Conservation (phyloP, 2,113 vertebrate genomes). For the Ploceus nigricollis region DNA sequence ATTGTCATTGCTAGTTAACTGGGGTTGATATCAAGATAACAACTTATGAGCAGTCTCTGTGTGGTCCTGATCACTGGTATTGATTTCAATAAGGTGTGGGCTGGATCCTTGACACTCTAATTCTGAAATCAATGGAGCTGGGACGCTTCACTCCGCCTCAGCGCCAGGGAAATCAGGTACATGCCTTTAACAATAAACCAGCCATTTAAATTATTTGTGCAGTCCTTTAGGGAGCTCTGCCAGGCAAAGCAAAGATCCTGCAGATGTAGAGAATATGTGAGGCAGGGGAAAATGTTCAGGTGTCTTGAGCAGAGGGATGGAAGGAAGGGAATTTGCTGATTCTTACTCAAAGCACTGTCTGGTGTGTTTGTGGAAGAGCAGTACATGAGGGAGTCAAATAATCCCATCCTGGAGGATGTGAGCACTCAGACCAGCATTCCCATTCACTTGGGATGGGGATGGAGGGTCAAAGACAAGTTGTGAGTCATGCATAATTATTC, state of each 20-base stretch:
- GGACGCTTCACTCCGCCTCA: neutral
- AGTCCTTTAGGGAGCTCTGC: neutral
- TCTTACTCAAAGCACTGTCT: neutral
- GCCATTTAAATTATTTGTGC: constrained; percentile 18
- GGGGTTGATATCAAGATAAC: constrained; percentile 41
- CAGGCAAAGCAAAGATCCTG: neutral
- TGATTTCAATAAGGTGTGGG: constrained; percentile 50
- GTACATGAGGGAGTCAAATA: too few relatives aligned
- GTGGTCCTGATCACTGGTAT: constrained; percentile 53
- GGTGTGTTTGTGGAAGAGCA: neutral
- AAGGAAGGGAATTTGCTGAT: neutral
- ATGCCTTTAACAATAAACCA: constrained; percentile 55
- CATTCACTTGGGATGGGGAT: neutral
- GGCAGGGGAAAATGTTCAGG: neutral
- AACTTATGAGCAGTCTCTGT: constrained; percentile 29
- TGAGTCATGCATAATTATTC: accelerated
- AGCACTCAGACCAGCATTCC: neutral
- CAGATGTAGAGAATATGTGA: neutral
- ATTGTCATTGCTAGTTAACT: constrained; percentile 41
- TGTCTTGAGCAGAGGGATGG: neutral
- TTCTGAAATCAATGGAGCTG: constrained; percentile 48
- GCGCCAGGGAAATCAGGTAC: neutral
- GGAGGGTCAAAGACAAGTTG: neutral
- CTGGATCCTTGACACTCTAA: constrained; percentile 42
- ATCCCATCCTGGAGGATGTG: neutral